Base-by-base conservation (phyloP, 2,113 vertebrate genomes). In the Pterophyllum scalare region DNA sequence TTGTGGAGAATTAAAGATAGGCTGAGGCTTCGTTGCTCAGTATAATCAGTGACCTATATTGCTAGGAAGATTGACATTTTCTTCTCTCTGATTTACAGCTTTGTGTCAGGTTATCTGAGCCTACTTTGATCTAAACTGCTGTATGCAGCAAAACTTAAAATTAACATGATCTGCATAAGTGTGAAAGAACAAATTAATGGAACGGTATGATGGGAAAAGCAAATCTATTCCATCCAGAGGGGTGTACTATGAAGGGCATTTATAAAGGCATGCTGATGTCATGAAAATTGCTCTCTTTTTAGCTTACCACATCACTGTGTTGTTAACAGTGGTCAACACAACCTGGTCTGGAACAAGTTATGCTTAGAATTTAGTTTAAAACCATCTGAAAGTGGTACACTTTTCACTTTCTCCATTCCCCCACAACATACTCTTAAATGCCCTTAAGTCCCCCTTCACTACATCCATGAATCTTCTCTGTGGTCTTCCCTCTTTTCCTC, bases 111-210 rank as follows among this genome's bases (percentile, higher is more conserved):
- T 90, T 85, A 67, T 83, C 61, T 31, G 58, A 77, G 49, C 14
- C 33, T 12, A 15, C 84, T 92, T 86, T 85, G 78, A 93, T 88
- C 81, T 14, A 60, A 64, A 72, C 83, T 12, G 64, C 58, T 56
- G 13, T 5, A 19, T 67, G 52, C 76, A 58, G 56, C 64, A 77
- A 62, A 88, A 77, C 17, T 57, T 46, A 43, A 35, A 62, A 22
- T 65, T 24, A 87, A 84, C 33, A 38, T 72, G 52, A 82, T 78
- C 24, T 46, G 11, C 20, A 26, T 35, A 46, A 33, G 26, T 80
- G 10, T 40, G 75, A 81, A 87, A 83, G 40, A 62, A 75, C n/a
- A 15, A 28, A 79, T 79, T 33, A 11, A 49, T 62, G 28, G 78
- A 82, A 79, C n/a, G 12, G 33, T 19, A 33, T 10, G 3, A 65